A percentile compares a stretch with the other conserved stretches of the same genome.
These are phyloP conservation scores for Erannis defoliaria DNA, from an alignment of 2,888 invertebrate species.

Conservation along the genomic window DNA sequence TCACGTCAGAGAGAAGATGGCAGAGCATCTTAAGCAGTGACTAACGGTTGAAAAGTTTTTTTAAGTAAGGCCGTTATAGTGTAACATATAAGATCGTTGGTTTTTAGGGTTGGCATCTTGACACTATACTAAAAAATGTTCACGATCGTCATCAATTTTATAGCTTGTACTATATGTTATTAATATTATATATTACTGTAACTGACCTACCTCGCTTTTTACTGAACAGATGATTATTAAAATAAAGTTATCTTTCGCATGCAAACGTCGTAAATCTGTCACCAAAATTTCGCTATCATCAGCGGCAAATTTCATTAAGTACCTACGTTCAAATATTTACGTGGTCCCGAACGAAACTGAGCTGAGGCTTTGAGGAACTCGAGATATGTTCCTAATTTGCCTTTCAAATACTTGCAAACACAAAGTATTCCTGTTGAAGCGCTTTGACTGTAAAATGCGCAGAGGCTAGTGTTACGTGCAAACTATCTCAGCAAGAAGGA, in stretches of 20 bases:
- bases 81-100: no score
- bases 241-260: neutral
- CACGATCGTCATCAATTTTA: no score
- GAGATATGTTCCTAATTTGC: slow-evolving; percentile 81
- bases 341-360: slow-evolving; percentile 57
- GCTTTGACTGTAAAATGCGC: slow-evolving; percentile 79
- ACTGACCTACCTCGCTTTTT: no score
- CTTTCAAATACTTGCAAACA: slow-evolving; percentile 84
- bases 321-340: slow-evolving; percentile 76
- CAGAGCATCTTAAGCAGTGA: no score
- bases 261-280: slow-evolving; percentile 41
- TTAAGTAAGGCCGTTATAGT: no score
- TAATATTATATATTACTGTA: no score
- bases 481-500: slow-evolving; percentile 80
- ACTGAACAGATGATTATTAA: no score
- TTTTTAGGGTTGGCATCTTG: no score
- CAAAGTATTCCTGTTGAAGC: slow-evolving; percentile 74
- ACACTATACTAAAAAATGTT: no score
- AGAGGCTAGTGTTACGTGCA: slow-evolving; percentile 81
- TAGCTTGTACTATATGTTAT: no score
- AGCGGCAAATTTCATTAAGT: slow-evolving; percentile 69
- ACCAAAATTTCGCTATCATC: slow-evolving; percentile 43
- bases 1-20: no score
- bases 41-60: no score
- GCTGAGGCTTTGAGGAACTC: slow-evolving; percentile 60